Evolutionary conservation across 2,113 vertebrate genomes (phyloP), one percentile per base, ranked within the genome.

Genomic region (Callionymus lyra): DNA sequence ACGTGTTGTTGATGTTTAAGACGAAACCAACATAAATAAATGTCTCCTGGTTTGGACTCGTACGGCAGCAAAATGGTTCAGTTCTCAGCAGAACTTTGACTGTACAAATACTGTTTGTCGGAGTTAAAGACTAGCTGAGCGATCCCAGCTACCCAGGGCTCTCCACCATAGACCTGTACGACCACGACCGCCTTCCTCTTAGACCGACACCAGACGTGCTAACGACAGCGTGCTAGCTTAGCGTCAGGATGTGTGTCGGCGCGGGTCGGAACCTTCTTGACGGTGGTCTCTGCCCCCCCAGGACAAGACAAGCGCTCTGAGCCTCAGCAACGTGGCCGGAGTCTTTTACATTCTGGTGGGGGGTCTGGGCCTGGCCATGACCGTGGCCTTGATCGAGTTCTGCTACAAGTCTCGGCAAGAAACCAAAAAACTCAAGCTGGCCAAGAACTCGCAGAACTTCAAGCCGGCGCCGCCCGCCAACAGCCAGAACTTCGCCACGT

Each of bases 331-430:
- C 77, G 95, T 98, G 58, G 95, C 95, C 31, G 95, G 95, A 15
- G 95, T 98, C 80, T 98, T 98, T 86, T 98, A 98, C 86, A 97
- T 99, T 88, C 91, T 99, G 56, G 95, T 99, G 1, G 95, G 95
- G 61, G 95, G 95, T 70, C 91, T 99, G 14, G 95, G 95, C 64
- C 84, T 99, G 67, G 95, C 95, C 77, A 99, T 99, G 94, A 97
- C 96, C 41, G 95, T 99, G 85, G 95, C 95, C 52, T 86, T 98
- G 78, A 92, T 99, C 81, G 95, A 99, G 84, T 99, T 99, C 85
- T 99, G 95, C 85, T 99, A 97, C 85, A 99, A 97, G 84, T 98
- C 95, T 46, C 89, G 90, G 62, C 91, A 93, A 58, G 95, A 99
- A 84, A 89, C 94, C 79, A 97, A 97, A 88, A 83, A 84, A 79